Percentiles rank a stretch among this genome's conserved stretches.
phyloP scores from a whole-genome alignment of 2,113 vertebrate genomes.

The Hucho hucho region DNA sequence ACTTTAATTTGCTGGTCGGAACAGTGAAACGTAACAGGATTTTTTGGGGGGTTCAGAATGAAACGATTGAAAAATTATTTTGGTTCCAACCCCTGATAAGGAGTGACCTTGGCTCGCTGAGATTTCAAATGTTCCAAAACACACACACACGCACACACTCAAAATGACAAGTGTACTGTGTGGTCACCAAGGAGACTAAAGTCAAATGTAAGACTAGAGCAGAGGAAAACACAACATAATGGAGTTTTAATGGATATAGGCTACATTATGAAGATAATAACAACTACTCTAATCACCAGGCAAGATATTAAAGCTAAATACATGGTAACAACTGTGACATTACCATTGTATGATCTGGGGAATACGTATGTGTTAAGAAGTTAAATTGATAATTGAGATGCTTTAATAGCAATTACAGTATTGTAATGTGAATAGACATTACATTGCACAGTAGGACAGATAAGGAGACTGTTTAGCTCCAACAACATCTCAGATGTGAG shows the following conservation, averaged over 20 bases:
- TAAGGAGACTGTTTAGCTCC: too few species aligned
- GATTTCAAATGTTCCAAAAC: neutral
- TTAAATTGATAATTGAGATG: neutral
- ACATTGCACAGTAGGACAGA: too few species aligned
- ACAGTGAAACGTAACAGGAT: too few species aligned
- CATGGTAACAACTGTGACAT: neutral
- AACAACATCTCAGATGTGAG: neutral
- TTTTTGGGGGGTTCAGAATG: too few species aligned
- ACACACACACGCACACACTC: constrained; percentile 10
- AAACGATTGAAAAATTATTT: too few species aligned
- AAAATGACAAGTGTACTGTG: neutral
- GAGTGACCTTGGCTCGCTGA: too few species aligned
- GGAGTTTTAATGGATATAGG: neutral
- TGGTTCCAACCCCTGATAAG: too few species aligned
- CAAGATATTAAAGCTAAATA: neutral
- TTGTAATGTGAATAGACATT: too few species aligned
- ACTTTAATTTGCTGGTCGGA: too few species aligned
- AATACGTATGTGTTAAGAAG: neutral
- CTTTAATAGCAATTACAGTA: too few species aligned
- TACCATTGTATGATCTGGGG: neutral
- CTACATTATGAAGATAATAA: neutral
- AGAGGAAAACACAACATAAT: neutral
- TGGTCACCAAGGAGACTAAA: constrained; percentile 3
- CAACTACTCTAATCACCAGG: neutral
- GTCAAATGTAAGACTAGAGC: neutral